These are phyloP conservation scores for Meriones psammophilus DNA, from an alignment of 2,797 vertebrate species.

Conservation along the genomic window DNA sequence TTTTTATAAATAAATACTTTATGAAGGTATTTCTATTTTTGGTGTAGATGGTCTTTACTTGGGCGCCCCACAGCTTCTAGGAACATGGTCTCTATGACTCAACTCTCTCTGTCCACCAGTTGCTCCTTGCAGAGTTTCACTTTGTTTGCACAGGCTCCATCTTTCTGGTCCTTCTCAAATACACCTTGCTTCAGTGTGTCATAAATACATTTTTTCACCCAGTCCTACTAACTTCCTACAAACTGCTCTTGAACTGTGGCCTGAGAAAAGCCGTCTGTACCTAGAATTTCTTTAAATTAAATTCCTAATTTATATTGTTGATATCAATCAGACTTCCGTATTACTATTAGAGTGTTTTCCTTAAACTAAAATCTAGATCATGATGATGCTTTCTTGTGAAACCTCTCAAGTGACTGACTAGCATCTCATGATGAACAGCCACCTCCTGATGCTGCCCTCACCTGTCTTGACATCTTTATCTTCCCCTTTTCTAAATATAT, in stretches of 20 bases:
- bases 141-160: neutral
- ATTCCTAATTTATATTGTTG: slow-evolving; percentile 8
- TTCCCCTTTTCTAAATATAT: neutral
- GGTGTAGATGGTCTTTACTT: neutral
- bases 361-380: neutral
- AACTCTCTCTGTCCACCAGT: neutral
- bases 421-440: neutral
- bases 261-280: neutral
- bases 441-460: neutral
- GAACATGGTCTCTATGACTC: neutral
- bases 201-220: neutral
- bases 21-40: neutral
- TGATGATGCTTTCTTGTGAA: neutral
- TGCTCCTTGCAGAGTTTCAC: neutral
- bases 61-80: neutral
- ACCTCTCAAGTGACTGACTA: neutral
- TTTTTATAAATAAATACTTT: neutral
- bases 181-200: neutral
- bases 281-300: neutral
- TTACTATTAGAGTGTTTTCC: neutral
- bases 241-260: neutral
- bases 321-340: neutral
- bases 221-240: neutral
- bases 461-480: neutral
- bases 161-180: neutral